These are phyloP conservation scores for Peucedramus taeniatus DNA, from an alignment of 2,113 vertebrate genomes.

Conservation along the genomic window DNA sequence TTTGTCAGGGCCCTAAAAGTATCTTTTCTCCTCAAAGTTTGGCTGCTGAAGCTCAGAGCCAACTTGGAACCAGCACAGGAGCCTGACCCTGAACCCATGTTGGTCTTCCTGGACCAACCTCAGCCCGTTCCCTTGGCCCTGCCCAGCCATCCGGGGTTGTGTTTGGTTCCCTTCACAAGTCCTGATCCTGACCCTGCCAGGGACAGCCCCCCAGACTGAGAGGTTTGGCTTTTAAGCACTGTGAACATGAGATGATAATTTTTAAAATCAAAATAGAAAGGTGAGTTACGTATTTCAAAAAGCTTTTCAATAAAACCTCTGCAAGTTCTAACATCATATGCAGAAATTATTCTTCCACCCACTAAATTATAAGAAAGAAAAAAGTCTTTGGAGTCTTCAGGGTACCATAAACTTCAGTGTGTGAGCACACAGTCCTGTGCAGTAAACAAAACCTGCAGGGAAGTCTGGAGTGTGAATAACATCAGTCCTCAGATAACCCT, in stretches of 20 bases:
- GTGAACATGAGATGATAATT: fast-evolving
- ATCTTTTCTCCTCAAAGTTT: not conserved
- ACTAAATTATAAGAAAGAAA: not conserved
- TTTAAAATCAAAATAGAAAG: not conserved
- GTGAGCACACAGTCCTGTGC: not conserved
- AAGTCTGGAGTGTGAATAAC: not conserved
- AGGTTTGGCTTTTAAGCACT: not conserved
- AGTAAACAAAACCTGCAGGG: not conserved
- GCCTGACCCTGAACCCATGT: not conserved
- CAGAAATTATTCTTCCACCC: not conserved
- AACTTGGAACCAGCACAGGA: fast-evolving
- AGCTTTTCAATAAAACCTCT: not conserved
- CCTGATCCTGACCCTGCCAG: not conserved
- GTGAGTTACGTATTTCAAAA: not conserved
- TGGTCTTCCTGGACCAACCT: not conserved
- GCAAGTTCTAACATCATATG: not conserved
- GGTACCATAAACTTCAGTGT: not conserved
- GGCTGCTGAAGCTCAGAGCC: not conserved
- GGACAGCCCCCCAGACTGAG: not conserved
- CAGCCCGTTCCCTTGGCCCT: not conserved
- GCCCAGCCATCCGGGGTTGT: not conserved
- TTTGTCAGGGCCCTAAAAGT: not conserved
- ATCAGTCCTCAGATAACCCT: not conserved
- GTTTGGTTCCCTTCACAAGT: no score
- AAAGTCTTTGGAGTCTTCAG: not conserved